Percentiles rank a stretch among this genome's conserved stretches.
Evolutionary conservation across 2,113 vertebrate genomes (phyloP).

Genomic region (Cololabis saira): DNA sequence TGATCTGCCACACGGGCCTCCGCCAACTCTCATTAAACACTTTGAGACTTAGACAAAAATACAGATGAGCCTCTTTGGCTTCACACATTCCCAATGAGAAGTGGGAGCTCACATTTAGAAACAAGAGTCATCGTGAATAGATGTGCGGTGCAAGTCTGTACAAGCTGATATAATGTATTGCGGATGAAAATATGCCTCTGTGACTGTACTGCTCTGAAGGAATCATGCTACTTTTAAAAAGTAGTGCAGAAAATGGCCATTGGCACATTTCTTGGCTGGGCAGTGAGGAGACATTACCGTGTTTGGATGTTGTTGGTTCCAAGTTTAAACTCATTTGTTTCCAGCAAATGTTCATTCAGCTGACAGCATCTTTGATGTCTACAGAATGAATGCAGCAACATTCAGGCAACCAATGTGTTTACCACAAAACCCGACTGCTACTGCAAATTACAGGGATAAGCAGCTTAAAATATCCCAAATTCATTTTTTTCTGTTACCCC

Average conservation of each 20-base stretch:
- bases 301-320: slow-evolving; percentile 31
- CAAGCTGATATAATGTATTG: slow-evolving; percentile 20
- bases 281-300: slow-evolving; percentile 35
- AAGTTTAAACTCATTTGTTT: slow-evolving; percentile 58
- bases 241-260: slow-evolving; percentile 44
- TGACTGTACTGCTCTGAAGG: slow-evolving; percentile 11
- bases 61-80: slow-evolving; percentile 68
- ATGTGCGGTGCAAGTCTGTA: slow-evolving; percentile 23
- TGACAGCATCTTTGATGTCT: slow-evolving; percentile 38
- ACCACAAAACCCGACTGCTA: slow-evolving; percentile 32
- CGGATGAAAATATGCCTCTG: slow-evolving; percentile 31
- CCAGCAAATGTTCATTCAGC: slow-evolving; percentile 28
- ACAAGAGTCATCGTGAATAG: slow-evolving; percentile 46
- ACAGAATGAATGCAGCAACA: slow-evolving; percentile 37
- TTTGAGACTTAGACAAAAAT: slow-evolving; percentile 69
- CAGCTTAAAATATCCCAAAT: slow-evolving; percentile 28
- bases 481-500: slow-evolving; percentile 30
- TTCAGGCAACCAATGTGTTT: slow-evolving; percentile 15
- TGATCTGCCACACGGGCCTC: slow-evolving; percentile 68
- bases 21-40: slow-evolving; percentile 78
- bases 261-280: slow-evolving; percentile 11
- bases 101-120: slow-evolving; percentile 60
- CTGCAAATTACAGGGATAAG: slow-evolving; percentile 38
- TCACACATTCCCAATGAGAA: slow-evolving; percentile 60
- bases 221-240: slow-evolving; percentile 45